phyloP scores from a whole-genome alignment of 2,113 vertebrate genomes.

The Verasper variegatus region DNA sequence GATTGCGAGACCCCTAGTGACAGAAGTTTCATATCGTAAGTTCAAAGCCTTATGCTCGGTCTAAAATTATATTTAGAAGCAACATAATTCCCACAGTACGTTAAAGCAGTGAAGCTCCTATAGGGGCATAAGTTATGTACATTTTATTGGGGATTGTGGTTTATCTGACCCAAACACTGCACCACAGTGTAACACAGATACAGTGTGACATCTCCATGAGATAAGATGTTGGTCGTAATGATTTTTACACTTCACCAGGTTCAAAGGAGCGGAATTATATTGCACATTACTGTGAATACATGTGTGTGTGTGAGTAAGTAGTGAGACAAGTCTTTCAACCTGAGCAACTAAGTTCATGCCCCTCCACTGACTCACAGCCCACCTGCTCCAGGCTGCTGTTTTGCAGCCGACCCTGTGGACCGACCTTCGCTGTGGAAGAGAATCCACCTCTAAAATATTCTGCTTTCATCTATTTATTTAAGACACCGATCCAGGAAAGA shows the following conservation, averaged over 20 bases:
- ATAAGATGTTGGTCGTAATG: slow-evolving; percentile 17
- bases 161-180: too few species aligned
- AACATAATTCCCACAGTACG: not conserved
- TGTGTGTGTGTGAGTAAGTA: not conserved
- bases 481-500: not conserved
- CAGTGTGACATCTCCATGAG: not conserved
- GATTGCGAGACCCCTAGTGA: too few species aligned
- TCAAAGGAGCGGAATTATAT: slow-evolving; percentile 33
- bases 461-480: slow-evolving; percentile 14
- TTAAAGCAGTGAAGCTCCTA: too few species aligned
- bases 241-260: slow-evolving; percentile 30
- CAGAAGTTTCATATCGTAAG: too few species aligned
- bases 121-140: too few species aligned
- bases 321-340: slow-evolving; percentile 24
- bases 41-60: not conserved
- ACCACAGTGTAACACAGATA: not conserved
- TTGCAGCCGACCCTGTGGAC: slow-evolving; percentile 14
- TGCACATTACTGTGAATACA: slow-evolving; percentile 29
- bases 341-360: slow-evolving; percentile 19
- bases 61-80: not conserved
- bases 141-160: too few species aligned
- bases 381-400: slow-evolving; percentile 32
- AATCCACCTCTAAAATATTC: slow-evolving; percentile 7
- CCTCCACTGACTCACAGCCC: slow-evolving; percentile 26
- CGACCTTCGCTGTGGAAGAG: not conserved